Conservation (phyloP, 2,797 vertebrate genomes). For the Pipistrellus kuhlii region DNA sequence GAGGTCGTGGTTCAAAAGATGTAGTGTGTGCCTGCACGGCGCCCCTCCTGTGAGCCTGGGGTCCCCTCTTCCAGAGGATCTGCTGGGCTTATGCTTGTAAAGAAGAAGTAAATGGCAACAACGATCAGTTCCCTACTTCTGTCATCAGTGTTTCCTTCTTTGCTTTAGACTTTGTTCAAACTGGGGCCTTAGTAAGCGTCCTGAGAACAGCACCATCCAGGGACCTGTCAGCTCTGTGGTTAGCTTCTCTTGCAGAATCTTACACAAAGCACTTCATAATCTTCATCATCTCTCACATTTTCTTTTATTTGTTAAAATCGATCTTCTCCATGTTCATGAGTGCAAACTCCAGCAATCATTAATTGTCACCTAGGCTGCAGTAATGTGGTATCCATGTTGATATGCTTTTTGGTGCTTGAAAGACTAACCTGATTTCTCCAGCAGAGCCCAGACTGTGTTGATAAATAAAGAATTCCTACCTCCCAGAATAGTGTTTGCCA, state of each 20-base stretch:
- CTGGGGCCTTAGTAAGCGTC: not conserved
- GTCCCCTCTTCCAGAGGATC: conserved; percentile 42
- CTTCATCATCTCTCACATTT: not conserved
- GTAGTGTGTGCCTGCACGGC: not conserved
- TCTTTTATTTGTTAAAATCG: conserved; percentile 28
- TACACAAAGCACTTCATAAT: not conserved
- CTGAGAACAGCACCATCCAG: not conserved
- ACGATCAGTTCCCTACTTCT: not conserved
- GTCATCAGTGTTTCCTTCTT: not conserved
- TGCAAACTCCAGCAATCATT: not conserved
- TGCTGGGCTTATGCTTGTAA: not conserved
- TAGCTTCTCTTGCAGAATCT: not conserved
- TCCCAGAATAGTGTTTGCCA: not conserved
- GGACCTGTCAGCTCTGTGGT: no score
- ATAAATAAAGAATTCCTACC: not conserved
- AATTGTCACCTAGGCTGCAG: not conserved
- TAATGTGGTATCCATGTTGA: not conserved
- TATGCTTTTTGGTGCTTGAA: not conserved
- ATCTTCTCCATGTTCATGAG: not conserved
- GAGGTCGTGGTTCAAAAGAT: conserved; percentile 72
- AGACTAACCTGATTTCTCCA: not conserved
- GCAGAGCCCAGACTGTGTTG: not conserved
- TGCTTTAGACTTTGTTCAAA: not conserved
- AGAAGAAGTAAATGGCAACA: conserved; percentile 45
- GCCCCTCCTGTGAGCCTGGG: not conserved